Percentiles rank a stretch among this genome's conserved stretches.
phyloP scores from a whole-genome alignment of 2,888 invertebrate genomes.

The Acanthosoma haemorrhoidale region DNA sequence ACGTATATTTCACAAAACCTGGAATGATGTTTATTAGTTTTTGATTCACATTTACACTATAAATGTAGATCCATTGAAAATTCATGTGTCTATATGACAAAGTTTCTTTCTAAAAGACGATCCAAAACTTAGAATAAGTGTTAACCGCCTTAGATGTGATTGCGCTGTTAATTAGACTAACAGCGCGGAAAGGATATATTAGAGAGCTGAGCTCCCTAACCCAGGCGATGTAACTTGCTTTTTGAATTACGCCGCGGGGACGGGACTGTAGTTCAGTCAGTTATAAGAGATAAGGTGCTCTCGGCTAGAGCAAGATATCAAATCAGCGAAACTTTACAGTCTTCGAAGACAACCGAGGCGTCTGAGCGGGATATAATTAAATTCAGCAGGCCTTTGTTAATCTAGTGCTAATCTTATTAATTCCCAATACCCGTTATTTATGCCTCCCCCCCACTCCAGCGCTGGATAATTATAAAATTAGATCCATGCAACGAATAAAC shows the following conservation, averaged over 20 bases:
- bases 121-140: too few relatives aligned
- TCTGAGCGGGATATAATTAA: neutral
- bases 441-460: neutral
- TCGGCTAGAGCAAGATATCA: neutral
- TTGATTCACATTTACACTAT: too few relatives aligned
- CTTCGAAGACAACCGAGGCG: constrained; percentile 3
- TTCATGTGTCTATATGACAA: too few relatives aligned
- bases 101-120: too few relatives aligned
- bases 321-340: neutral
- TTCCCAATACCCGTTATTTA: neutral
- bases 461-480: neutral
- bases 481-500: neutral
- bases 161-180: too few relatives aligned
- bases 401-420: neutral
- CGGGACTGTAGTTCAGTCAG: neutral
- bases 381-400: constrained; percentile 1
- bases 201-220: too few relatives aligned
- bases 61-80: too few relatives aligned
- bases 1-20: too few relatives aligned
- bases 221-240: neutral
- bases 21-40: too few relatives aligned
- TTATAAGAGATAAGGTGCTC: neutral
- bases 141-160: too few relatives aligned
- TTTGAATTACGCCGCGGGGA: neutral
- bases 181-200: too few relatives aligned